Conservation (phyloP, 2,888 invertebrate species). For the Diogma glabrata region DNA sequence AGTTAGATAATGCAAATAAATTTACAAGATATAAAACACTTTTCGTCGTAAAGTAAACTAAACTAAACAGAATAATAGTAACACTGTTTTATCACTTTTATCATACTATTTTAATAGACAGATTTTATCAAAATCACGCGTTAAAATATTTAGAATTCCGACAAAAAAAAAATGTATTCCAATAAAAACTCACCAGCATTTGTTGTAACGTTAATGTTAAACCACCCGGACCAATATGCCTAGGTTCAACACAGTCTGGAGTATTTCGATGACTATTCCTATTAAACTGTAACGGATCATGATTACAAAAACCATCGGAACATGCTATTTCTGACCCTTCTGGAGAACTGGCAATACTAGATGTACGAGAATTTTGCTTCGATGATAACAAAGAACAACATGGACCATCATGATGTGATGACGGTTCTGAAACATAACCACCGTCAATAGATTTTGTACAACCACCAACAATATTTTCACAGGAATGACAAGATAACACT, state of each 20-base stretch:
- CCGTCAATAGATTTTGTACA: constrained; percentile 61
- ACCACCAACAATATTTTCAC: constrained; percentile 39
- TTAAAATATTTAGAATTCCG: constrained; percentile 21
- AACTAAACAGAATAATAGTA: not conserved
- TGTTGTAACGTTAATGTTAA: constrained; percentile 49
- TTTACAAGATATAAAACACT: no score
- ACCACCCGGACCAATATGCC: constrained; percentile 6
- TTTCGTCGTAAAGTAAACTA: no score
- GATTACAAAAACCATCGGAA: constrained; percentile 78
- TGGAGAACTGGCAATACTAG: constrained; percentile 72
- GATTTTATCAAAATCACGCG: not conserved
- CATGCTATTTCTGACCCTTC: constrained; percentile 86
- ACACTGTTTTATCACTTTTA: constrained; percentile 5
- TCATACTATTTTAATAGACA: not conserved
- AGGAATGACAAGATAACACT: constrained; percentile 38
- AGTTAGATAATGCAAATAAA: no score
- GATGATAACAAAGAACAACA: constrained; percentile 27
- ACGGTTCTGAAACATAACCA: constrained; percentile 71
- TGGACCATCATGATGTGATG: constrained; percentile 54
- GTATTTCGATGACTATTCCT: constrained; percentile 16
- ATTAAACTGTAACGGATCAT: constrained; percentile 39
- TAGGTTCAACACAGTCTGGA: constrained; percentile 15
- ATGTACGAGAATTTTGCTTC: constrained; percentile 50
- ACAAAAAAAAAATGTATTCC: constrained; percentile 24
- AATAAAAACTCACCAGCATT: constrained; percentile 54